These are phyloP conservation scores for Mionectes macconnelli DNA, from an alignment of 2,113 vertebrate genomes.

Conservation along the genomic window DNA sequence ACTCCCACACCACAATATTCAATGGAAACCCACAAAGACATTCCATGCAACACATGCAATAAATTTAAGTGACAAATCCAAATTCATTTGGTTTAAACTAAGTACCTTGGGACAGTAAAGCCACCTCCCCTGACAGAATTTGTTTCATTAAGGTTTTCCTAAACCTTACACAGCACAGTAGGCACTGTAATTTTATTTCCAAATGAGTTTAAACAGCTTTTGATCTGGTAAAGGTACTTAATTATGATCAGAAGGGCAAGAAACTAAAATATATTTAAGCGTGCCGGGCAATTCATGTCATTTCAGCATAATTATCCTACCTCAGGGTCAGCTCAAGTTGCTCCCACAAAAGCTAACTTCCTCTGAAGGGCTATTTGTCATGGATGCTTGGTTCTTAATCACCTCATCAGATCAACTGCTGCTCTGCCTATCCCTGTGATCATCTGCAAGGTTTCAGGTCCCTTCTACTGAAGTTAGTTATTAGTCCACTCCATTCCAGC, in stretches of 20 bases:
- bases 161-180: constrained; percentile 40
- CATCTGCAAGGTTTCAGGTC: not conserved
- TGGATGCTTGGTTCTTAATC: constrained; percentile 50
- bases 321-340: constrained; percentile 48
- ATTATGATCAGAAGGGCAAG: constrained; percentile 33
- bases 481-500: not conserved
- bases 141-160: constrained; percentile 42
- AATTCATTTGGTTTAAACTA: not conserved
- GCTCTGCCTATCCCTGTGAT: constrained; percentile 23
- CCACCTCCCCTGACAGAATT: constrained; percentile 10
- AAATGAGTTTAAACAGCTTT: constrained; percentile 54
- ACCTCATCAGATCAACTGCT: constrained; percentile 43
- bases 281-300: not conserved
- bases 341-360: constrained; percentile 40
- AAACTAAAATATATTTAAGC: constrained; percentile 40
- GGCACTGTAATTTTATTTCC: constrained; percentile 50
- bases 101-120: not conserved
- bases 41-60: not conserved
- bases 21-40: not conserved
- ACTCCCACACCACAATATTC: not conserved
- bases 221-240: constrained; percentile 51
- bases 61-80: not conserved
- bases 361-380: constrained; percentile 61
- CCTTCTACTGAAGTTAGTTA: not conserved
- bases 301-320: constrained; percentile 44